Percentiles rank a stretch among this genome's conserved stretches.
Evolutionary conservation across 2,797 vertebrate genomes (phyloP).

Genomic region (Aeoliscus strigatus): DNA sequence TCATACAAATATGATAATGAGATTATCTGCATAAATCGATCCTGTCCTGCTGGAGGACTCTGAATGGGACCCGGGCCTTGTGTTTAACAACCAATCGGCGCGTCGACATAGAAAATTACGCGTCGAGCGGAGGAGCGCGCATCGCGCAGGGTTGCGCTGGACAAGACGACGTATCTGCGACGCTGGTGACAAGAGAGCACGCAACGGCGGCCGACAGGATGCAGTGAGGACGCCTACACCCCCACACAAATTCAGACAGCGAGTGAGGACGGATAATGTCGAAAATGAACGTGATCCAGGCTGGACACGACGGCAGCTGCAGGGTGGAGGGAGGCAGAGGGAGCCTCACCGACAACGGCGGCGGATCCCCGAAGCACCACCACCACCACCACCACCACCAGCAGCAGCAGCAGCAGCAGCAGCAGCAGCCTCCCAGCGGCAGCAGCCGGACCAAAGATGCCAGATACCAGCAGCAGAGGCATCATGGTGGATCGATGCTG

Average conservation of each 20-base stretch:
- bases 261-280: slow-evolving; percentile 7
- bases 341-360: slow-evolving; percentile 41
- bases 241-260: slow-evolving; percentile 7
- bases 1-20: slow-evolving; percentile 12
- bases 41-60: slow-evolving; percentile 19
- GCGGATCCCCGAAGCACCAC: slow-evolving; percentile 62
- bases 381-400: no score
- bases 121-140: slow-evolving; percentile 40
- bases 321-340: slow-evolving; percentile 55
- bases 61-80: neutral
- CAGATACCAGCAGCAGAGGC: slow-evolving; percentile 64
- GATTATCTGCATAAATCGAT: slow-evolving; percentile 20
- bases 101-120: slow-evolving; percentile 31
- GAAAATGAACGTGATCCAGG: slow-evolving; percentile 62
- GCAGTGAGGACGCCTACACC: slow-evolving; percentile 36
- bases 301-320: slow-evolving; percentile 56
- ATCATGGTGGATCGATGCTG: slow-evolving; percentile 64
- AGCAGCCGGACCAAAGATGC: slow-evolving; percentile 62
- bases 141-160: slow-evolving; percentile 35
- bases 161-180: slow-evolving; percentile 55
- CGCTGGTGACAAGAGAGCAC: slow-evolving; percentile 35
- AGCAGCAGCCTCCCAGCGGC: slow-evolving; percentile 57
- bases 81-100: slow-evolving; percentile 51
- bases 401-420: no score
- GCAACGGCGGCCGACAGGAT: slow-evolving; percentile 41